A percentile compares a stretch with the other conserved stretches of the same genome.
These are phyloP conservation scores for Chamaea fasciata DNA, from an alignment of 2,113 vertebrate genomes.

Conservation along the genomic window DNA sequence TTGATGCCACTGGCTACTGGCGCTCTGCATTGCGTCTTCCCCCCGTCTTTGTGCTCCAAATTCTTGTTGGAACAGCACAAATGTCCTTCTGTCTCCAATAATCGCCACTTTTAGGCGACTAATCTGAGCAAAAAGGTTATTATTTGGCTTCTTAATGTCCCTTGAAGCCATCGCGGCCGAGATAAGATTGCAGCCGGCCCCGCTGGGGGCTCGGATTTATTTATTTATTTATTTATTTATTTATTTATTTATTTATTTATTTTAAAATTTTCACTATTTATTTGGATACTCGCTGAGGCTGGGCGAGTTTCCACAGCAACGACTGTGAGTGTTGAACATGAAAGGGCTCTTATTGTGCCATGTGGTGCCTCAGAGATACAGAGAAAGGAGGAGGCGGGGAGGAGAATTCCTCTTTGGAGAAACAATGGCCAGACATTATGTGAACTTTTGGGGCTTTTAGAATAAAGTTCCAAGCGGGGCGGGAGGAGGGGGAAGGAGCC, in stretches of 20 bases:
- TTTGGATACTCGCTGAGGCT: constrained; percentile 47
- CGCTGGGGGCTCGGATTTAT: constrained; percentile 5
- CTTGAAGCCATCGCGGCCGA: constrained; percentile 7
- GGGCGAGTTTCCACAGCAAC: constrained; percentile 71
- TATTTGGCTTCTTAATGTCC: constrained; percentile 46
- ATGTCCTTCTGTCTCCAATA: constrained; percentile 22
- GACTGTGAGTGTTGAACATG: constrained; percentile 45
- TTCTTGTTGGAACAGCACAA: constrained; percentile 13
- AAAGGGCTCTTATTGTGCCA: constrained; percentile 56
- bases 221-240: not conserved
- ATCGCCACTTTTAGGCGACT: constrained; percentile 13
- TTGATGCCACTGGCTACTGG: not conserved
- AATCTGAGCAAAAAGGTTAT: constrained; percentile 19
- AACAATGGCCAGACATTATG: constrained; percentile 24
- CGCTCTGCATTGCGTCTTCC: constrained; percentile 32
- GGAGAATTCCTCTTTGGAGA: constrained; percentile 57
- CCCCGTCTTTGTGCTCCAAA: constrained; percentile 20
- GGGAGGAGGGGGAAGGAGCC: not conserved
- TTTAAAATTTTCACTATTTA: constrained; percentile 35
- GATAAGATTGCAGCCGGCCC: not conserved
- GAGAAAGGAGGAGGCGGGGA: constrained; percentile 56
- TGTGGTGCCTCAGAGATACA: constrained; percentile 49
- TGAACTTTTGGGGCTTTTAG: constrained; percentile 29
- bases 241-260: not conserved
- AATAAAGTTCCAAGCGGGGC: not conserved